Evolutionary conservation across 1,140 invertebrate genomes (phyloP).

Genomic region (Heliothis subflexa): DNA sequence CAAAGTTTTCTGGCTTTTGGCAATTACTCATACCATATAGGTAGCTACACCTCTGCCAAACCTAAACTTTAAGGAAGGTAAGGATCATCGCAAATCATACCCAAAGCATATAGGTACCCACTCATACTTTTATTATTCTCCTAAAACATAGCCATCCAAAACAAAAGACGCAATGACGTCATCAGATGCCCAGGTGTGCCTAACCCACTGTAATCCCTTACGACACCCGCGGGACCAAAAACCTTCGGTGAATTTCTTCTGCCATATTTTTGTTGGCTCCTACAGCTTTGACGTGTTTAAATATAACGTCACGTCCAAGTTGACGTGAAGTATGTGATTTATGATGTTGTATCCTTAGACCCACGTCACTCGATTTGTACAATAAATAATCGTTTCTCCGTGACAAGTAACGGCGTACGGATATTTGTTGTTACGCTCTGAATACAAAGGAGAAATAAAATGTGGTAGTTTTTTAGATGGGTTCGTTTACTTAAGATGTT

Average conservation of each 20-base stretch:
- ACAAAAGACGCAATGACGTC: constrained; percentile 23
- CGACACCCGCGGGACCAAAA: constrained; percentile 35
- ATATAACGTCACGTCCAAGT: constrained; percentile 48
- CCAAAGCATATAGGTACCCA: not conserved
- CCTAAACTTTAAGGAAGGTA: not conserved
- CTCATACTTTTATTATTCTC: not conserved
- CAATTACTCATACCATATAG: too few relatives aligned
- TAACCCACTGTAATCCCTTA: constrained; percentile 37
- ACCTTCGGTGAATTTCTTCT: constrained; percentile 23
- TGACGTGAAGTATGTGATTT: constrained; percentile 66
- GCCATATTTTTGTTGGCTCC: constrained; percentile 40
- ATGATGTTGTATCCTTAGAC: constrained; percentile 67
- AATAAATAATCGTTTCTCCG: constrained; percentile 71
- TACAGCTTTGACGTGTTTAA: constrained; percentile 32
- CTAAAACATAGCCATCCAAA: not conserved
- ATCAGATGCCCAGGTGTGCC: not conserved
- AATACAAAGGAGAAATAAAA: constrained; percentile 53
- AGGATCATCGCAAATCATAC: not conserved
- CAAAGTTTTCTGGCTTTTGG: too few relatives aligned
- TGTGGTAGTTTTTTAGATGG: not conserved
- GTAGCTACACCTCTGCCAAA: too few relatives aligned
- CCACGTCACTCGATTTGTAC: constrained; percentile 75
- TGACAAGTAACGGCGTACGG: constrained; percentile 59
- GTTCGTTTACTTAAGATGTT: not conserved
- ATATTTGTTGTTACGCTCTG: constrained; percentile 67